Evolutionary conservation across 2,113 vertebrate genomes (phyloP).

Genomic region (Gymnocephalus cernua): DNA sequence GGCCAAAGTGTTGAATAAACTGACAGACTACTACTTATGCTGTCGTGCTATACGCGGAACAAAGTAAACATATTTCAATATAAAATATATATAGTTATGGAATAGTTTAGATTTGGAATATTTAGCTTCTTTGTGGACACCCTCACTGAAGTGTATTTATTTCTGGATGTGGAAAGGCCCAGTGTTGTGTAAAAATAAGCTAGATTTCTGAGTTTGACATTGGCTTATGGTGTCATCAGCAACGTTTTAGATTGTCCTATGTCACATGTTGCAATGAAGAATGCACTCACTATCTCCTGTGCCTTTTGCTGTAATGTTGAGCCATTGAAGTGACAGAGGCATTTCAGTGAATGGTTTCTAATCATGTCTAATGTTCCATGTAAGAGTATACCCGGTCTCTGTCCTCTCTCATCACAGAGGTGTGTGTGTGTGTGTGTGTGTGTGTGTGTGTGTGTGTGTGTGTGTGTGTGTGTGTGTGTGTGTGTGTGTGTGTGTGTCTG

Average conservation of each 20-base stretch:
- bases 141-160: not conserved
- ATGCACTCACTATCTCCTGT: not conserved
- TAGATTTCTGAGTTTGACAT: slow-evolving; percentile 4
- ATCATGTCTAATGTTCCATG: slow-evolving; percentile 82
- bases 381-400: slow-evolving; percentile 69
- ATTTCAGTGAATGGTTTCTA: slow-evolving; percentile 71
- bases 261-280: slow-evolving; percentile 10
- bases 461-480: slow-evolving; percentile 40
- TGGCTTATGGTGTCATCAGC: slow-evolving; percentile 11
- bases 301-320: slow-evolving; percentile 24
- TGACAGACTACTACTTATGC: not conserved
- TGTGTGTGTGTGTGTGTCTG: slow-evolving; percentile 18
- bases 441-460: slow-evolving; percentile 35
- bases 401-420: slow-evolving; percentile 67
- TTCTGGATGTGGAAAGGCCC: not conserved
- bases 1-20: not conserved
- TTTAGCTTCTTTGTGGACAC: not conserved
- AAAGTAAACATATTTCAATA: not conserved
- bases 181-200: slow-evolving; percentile 2
- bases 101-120: not conserved
- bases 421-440: slow-evolving; percentile 27
- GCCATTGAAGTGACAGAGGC: slow-evolving; percentile 35
- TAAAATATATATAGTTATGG: not conserved
- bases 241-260: slow-evolving; percentile 4
- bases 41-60: not conserved